Evolutionary conservation across 2,797 vertebrate genomes (phyloP).

Genomic region (Scarus forsteni): DNA sequence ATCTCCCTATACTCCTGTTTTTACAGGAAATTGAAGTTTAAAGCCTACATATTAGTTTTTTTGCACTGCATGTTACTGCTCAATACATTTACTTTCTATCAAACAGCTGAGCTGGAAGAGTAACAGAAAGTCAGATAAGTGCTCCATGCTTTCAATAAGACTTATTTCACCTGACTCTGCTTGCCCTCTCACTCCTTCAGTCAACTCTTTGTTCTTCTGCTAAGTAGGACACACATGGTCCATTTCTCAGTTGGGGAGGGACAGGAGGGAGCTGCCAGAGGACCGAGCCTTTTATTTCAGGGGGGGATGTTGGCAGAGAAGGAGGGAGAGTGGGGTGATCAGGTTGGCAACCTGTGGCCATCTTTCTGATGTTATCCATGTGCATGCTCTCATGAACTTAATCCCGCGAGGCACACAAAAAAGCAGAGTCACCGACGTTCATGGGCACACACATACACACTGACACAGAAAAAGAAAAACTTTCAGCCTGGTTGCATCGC

Average conservation of each 20-base stretch:
- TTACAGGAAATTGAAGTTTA: too few species aligned
- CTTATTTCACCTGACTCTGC: conserved; percentile 19
- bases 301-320: conserved; percentile 24
- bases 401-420: conserved; percentile 54
- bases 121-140: too few species aligned
- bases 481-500: conserved; percentile 50
- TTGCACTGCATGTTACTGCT: too few species aligned
- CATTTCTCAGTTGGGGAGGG: conserved; percentile 36
- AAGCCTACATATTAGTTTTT: too few species aligned
- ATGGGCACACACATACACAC: conserved; percentile 38
- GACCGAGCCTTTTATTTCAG: conserved; percentile 20
- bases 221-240: conserved; percentile 64
- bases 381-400: conserved; percentile 72
- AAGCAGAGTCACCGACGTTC: conserved; percentile 27
- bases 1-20: too few species aligned
- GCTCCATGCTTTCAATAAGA: too few species aligned
- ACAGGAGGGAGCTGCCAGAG: conserved; percentile 8
- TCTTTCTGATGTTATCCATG: conserved; percentile 73
- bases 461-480: conserved; percentile 59
- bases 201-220: conserved; percentile 42
- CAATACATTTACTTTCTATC: too few species aligned
- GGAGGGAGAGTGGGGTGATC: conserved; percentile 62
- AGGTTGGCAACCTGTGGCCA: conserved; percentile 77
- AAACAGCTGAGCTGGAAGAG: too few species aligned
- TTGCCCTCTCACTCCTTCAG: conserved; percentile 9